phyloP scores from a whole-genome alignment of 1,140 invertebrate species.

The Drosophila tristis region DNA sequence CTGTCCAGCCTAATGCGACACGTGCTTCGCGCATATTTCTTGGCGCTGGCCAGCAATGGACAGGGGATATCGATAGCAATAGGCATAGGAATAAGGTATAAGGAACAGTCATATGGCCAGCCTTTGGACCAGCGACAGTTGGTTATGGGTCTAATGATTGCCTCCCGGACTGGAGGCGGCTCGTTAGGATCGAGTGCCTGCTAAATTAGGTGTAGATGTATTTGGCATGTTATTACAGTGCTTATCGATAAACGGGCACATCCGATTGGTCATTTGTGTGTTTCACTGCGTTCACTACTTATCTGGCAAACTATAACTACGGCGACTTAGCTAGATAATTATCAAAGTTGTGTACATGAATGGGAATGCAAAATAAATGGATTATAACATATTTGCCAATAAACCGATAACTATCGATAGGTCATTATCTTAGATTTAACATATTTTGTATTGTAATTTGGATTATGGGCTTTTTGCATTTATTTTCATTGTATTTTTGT shows the following conservation, averaged over 20 bases:
- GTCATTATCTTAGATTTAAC: not conserved
- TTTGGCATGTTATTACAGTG: slow-evolving; percentile 1
- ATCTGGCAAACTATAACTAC: slow-evolving; percentile 34
- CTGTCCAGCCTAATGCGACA: slow-evolving; percentile 64
- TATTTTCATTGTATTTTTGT: slow-evolving; percentile 1
- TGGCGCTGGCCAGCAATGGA: slow-evolving; percentile 29
- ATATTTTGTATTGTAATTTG: not conserved
- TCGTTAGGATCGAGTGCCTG: slow-evolving; percentile 43
- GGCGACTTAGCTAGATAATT: slow-evolving; percentile 34
- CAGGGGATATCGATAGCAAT: slow-evolving; percentile 16
- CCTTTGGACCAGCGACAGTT: slow-evolving; percentile 27
- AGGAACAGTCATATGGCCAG: slow-evolving; percentile 2
- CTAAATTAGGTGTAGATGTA: slow-evolving; percentile 32
- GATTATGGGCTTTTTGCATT: not conserved
- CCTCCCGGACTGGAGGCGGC: slow-evolving; percentile 22
- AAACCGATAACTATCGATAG: slow-evolving; percentile 59
- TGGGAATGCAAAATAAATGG: slow-evolving; percentile 38
- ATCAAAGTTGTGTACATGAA: slow-evolving; percentile 23
- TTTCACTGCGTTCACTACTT: slow-evolving; percentile 48
- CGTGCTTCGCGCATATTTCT: slow-evolving; percentile 74
- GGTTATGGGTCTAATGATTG: slow-evolving; percentile 68
- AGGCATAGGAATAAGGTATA: not conserved
- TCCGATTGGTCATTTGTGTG: slow-evolving; percentile 47
- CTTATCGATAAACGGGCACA: slow-evolving; percentile 32
- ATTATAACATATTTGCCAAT: slow-evolving; percentile 22